Evolutionary conservation across 2,113 vertebrate species (phyloP).

Genomic region (Noturus placidus): DNA sequence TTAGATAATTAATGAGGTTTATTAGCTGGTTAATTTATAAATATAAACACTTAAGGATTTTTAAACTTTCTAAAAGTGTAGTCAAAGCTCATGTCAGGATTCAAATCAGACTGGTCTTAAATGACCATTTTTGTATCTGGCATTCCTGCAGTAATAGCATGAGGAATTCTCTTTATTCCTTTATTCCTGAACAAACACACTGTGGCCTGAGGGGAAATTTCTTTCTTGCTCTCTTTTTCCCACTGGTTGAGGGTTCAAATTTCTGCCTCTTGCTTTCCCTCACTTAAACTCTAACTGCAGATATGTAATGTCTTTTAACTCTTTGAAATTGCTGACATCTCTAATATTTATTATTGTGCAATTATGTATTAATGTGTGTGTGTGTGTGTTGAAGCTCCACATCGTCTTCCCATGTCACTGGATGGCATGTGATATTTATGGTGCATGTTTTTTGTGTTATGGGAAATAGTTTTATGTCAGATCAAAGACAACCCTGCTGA

Average conservation of each 20-base stretch:
- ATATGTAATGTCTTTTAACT: background rate
- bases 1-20: background rate
- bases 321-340: background rate
- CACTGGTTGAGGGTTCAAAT: background rate
- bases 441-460: background rate
- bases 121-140: background rate
- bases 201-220: background rate
- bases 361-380: no score
- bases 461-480: background rate
- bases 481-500: background rate
- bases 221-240: background rate
- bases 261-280: background rate
- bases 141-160: background rate
- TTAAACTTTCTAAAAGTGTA: background rate
- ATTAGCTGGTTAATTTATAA: no score
- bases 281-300: background rate
- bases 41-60: background rate
- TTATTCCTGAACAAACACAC: background rate
- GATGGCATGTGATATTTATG: background rate
- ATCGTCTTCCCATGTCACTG: background rate
- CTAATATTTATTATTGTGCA: background rate
- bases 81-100: background rate
- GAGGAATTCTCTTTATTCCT: background rate
- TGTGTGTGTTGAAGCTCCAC: no score
- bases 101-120: background rate